Conservation (phyloP, 1,140 invertebrate genomes). For the Papilio glaucus region DNA sequence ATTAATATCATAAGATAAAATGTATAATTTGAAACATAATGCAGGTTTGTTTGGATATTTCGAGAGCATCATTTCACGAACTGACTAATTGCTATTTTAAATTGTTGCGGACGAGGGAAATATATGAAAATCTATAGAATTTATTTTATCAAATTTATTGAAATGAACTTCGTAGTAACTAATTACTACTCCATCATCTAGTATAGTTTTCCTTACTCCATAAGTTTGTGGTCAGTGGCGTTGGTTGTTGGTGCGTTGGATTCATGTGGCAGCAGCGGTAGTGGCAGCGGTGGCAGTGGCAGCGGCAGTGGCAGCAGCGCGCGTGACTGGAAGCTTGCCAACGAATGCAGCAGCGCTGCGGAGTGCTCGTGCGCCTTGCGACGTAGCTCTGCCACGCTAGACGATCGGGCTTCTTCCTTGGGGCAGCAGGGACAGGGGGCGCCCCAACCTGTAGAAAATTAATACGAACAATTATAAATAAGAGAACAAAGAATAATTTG, state of each 20-base stretch:
- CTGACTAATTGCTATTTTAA: neutral
- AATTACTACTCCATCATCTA: too few species aligned
- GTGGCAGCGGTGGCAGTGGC: conserved; percentile 78
- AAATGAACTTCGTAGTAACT: neutral
- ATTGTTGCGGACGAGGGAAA: neutral
- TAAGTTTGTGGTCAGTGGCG: conserved; percentile 71
- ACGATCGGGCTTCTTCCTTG: conserved; percentile 86
- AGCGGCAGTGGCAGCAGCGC: conserved; percentile 84
- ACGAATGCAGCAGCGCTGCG: conserved; percentile 90
- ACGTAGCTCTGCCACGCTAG: conserved; percentile 93
- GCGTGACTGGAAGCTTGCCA: conserved; percentile 85
- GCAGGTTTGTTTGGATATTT: too few species aligned
- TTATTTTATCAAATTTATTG: neutral
- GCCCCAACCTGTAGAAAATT: conserved; percentile 65
- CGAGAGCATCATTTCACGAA: too few species aligned
- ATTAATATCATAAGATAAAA: too few species aligned
- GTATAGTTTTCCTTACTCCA: conserved; percentile 51
- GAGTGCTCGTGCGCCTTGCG: conserved; percentile 96
- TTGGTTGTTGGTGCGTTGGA: conserved; percentile 56
- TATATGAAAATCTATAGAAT: neutral
- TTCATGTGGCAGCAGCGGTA: conserved; percentile 79
- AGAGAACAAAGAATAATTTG: too few species aligned
- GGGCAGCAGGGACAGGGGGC: conserved; percentile 90
- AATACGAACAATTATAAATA: neutral
- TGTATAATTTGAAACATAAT: too few species aligned